Evolutionary conservation across 2,797 vertebrate species (phyloP).

Genomic region (Falco berigora): DNA sequence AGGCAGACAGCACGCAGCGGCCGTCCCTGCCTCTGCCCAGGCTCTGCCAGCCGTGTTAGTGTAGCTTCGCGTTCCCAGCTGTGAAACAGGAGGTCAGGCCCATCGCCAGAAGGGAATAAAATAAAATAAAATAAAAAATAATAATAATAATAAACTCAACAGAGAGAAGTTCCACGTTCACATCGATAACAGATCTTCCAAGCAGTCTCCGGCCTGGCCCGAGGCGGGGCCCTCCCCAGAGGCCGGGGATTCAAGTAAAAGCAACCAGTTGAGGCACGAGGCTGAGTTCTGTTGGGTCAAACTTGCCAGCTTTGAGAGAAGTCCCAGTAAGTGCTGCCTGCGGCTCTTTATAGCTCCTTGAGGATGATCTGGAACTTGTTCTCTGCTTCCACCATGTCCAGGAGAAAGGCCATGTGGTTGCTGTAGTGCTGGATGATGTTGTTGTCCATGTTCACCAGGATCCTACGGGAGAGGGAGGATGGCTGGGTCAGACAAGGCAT

Average conservation of each 20-base stretch:
- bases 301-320: background rate
- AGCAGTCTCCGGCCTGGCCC: background rate
- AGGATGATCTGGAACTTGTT: conserved; percentile 89
- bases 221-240: background rate
- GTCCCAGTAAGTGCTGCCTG: background rate
- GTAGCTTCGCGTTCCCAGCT: background rate
- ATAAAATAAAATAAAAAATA: conserved; percentile 34
- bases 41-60: background rate
- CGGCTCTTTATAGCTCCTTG: conserved; percentile 82
- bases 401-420: conserved; percentile 93
- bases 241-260: conserved; percentile 53
- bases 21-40: background rate
- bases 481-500: background rate
- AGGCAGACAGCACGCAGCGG: background rate
- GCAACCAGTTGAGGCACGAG: background rate
- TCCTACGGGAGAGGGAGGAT: conserved; percentile 67
- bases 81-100: background rate
- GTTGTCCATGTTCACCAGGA: conserved; percentile 96
- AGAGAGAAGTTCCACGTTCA: conserved; percentile 34
- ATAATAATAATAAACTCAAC: background rate
- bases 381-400: conserved; percentile 83
- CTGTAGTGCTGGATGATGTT: conserved; percentile 97
- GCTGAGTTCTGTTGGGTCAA: background rate
- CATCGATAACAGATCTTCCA: background rate
- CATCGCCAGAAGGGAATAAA: background rate